These are phyloP conservation scores for Exephanes ischioxanthus DNA, from an alignment of 2,888 invertebrate genomes.

Conservation along the genomic window DNA sequence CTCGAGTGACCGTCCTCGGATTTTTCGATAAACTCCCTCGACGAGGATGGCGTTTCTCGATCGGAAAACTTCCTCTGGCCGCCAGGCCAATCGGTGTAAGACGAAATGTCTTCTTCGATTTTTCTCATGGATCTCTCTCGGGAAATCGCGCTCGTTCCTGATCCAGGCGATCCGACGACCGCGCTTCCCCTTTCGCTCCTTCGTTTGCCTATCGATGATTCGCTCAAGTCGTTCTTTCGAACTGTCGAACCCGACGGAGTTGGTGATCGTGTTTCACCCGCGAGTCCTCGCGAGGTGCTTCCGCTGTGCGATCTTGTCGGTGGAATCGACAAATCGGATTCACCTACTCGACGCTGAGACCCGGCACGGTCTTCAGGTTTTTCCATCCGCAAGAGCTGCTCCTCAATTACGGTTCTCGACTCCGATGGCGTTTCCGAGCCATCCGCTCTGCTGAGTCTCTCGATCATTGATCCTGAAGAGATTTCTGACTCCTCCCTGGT, in stretches of 20 bases:
- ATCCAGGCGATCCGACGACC: conserved; percentile 2
- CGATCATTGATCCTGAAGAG: neutral
- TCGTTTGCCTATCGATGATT: neutral
- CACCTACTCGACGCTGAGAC: neutral
- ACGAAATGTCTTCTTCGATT: neutral
- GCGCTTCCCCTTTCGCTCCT: neutral
- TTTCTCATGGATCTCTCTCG: conserved; percentile 7
- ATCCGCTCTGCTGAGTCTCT: neutral
- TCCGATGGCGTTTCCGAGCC: conserved; percentile 1
- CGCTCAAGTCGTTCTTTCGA: neutral
- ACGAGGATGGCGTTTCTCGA: neutral
- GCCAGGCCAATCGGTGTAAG: neutral
- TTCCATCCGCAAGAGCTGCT: neutral
- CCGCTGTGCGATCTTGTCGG: neutral
- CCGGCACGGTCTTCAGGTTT: neutral
- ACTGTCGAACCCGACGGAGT: neutral
- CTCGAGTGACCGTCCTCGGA: neutral
- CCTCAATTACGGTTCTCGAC: neutral
- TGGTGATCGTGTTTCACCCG: neutral
- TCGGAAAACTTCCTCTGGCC: neutral
- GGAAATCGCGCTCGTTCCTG: neutral
- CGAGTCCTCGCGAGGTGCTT: neutral
- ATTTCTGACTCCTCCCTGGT: neutral
- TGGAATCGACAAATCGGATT: neutral
- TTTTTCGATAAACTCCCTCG: neutral